phyloP scores from a whole-genome alignment of 2,797 vertebrate species.

The Serranus cabrilla region DNA sequence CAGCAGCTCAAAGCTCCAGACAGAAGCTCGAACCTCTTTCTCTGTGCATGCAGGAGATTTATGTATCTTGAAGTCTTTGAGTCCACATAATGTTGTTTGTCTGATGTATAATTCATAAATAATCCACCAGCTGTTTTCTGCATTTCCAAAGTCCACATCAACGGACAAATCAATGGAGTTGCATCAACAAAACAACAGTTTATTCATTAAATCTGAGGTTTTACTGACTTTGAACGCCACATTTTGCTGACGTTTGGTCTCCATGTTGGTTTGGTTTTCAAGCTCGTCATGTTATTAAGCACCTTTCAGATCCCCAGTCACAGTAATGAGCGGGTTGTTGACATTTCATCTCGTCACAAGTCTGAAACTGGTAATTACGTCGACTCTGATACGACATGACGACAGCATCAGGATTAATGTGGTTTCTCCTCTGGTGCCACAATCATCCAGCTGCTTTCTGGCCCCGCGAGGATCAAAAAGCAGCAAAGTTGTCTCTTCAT shows the following conservation, averaged over 20 bases:
- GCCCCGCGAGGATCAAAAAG: conserved; percentile 7
- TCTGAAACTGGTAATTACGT: not conserved
- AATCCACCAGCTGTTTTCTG: too few species aligned
- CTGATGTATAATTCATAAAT: too few species aligned
- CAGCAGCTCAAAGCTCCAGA: conserved; percentile 14
- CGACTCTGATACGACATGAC: not conserved
- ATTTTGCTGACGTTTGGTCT: not conserved
- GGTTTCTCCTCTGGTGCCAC: not conserved
- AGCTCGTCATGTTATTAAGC: not conserved
- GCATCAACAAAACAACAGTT: not conserved
- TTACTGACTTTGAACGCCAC: not conserved
- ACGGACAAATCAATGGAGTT: too few species aligned
- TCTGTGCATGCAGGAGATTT: too few species aligned
- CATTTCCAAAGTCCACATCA: too few species aligned
- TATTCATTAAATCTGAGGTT: not conserved
- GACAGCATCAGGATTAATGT: not conserved
- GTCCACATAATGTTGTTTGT: too few species aligned
- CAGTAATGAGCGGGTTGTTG: not conserved
- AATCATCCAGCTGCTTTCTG: not conserved
- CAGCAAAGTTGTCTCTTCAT: not conserved
- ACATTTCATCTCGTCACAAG: not conserved
- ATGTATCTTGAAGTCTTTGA: too few species aligned
- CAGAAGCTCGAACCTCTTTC: not conserved
- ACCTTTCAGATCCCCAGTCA: not conserved
- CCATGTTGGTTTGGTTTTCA: not conserved